Conservation (phyloP, 2,888 invertebrate genomes). For the Timema cristinae region DNA sequence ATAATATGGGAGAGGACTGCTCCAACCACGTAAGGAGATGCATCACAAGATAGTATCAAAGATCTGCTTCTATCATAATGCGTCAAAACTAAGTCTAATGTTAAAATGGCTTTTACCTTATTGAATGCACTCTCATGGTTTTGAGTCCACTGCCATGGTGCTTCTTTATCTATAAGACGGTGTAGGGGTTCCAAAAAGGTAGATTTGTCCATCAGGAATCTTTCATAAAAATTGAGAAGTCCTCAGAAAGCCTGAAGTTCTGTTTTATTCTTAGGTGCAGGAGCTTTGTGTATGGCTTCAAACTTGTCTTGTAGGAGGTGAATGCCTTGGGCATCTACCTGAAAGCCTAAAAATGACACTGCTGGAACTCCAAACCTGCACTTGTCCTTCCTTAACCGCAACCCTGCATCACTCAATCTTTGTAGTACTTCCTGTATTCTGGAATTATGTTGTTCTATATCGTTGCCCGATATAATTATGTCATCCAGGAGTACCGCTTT, state of each 20-base stretch:
- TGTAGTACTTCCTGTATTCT: no score
- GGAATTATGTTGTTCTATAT: no score
- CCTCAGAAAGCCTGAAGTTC: constrained; percentile 1
- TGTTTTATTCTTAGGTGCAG: background rate
- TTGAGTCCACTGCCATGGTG: background rate
- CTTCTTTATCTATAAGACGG: background rate
- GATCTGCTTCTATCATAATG: background rate
- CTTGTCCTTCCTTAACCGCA: no score
- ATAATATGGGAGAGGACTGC: background rate
- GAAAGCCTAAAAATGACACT: no score
- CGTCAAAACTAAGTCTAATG: background rate
- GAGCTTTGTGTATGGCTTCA: no score
- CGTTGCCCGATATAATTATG: no score
- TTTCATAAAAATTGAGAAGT: background rate
- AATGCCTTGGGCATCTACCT: no score
- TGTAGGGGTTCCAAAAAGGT: constrained; percentile 1
- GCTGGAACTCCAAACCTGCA: no score
- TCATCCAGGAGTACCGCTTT: no score
- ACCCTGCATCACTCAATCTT: no score
- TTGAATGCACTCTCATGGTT: background rate
- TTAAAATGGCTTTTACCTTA: background rate
- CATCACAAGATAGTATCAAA: background rate
- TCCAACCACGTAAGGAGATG: background rate
- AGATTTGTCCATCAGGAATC: background rate
- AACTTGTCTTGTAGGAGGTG: no score